A percentile compares a stretch with the other conserved stretches of the same genome.
phyloP scores from a whole-genome alignment of 2,797 vertebrate genomes.

The Phalanger gymnotis region DNA sequence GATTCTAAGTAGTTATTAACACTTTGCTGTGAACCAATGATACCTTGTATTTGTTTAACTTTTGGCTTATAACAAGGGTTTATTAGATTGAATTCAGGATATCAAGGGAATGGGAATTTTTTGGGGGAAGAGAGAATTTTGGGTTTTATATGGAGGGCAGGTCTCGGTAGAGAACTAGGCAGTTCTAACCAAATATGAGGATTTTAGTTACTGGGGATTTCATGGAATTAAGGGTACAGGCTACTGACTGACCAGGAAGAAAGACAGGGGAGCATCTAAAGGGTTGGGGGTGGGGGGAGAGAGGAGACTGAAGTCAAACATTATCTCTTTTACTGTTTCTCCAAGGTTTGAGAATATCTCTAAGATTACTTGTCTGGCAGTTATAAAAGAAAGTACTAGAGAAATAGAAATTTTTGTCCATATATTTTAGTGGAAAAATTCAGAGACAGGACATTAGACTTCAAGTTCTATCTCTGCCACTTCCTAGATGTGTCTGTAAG shows the following conservation, averaged over 20 bases:
- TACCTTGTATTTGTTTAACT: constrained; percentile 6
- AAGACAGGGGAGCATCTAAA: background rate
- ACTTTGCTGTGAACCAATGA: background rate
- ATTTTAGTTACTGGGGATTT: background rate
- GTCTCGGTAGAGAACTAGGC: background rate
- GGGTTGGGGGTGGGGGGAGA: no score
- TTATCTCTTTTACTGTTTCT: background rate
- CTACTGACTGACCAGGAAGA: background rate
- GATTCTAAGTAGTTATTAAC: constrained; percentile 7
- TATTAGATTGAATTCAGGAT: background rate
- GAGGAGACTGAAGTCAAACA: background rate
- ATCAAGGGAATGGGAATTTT: background rate
- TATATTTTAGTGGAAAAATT: background rate
- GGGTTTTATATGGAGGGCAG: background rate
- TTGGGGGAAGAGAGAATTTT: background rate
- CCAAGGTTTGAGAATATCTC: background rate
- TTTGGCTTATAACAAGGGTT: background rate
- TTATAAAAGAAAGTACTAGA: background rate
- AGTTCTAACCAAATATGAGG: background rate
- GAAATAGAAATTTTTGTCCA: background rate
- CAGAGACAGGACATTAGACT: background rate
- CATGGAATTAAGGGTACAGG: background rate
- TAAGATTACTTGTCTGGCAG: background rate
- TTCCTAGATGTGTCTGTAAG: background rate
- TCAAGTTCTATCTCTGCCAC: background rate